These are phyloP conservation scores for Siniperca scherzeri DNA, from an alignment of 2,797 vertebrate species.

Conservation along the genomic window DNA sequence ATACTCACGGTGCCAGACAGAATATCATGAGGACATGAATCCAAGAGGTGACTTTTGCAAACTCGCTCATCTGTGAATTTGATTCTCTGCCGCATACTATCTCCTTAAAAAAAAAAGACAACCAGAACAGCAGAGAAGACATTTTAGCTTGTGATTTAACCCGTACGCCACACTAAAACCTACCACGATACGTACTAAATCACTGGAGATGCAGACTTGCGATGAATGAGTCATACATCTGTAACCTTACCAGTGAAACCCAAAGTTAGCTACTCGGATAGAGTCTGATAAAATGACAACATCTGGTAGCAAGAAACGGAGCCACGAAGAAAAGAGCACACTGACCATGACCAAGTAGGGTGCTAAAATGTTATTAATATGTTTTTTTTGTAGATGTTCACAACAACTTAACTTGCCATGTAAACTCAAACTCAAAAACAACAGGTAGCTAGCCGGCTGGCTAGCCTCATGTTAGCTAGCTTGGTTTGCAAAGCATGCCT, in stretches of 20 bases:
- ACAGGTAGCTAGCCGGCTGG: conserved; percentile 76
- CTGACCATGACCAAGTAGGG: neutral
- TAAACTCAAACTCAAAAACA: conserved; percentile 53
- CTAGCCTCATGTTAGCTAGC: conserved; percentile 61
- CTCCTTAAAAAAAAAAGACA: conserved; percentile 86
- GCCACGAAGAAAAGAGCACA: neutral
- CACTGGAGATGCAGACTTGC: neutral
- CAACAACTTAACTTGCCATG: neutral
- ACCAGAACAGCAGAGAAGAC: neutral
- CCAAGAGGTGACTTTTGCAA: conserved; percentile 99
- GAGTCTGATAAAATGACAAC: conserved; percentile 5
- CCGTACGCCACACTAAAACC: neutral
- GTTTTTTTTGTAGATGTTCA: fast-evolving
- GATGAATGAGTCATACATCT: conserved; percentile 17
- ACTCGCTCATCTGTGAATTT: conserved; percentile 98
- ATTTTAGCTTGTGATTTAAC: neutral
- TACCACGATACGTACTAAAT: neutral
- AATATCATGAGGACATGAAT: conserved; percentile 98
- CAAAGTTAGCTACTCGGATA: conserved; percentile 28
- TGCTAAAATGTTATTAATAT: neutral
- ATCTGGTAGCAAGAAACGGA: neutral
- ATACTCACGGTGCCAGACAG: conserved; percentile 97
- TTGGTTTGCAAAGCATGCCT: conserved; percentile 49
- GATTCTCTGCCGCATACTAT: conserved; percentile 96
- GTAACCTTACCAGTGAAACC: neutral